A percentile compares a stretch with the other conserved stretches of the same genome.
Conservation (phyloP, 2,888 invertebrate species). For the Scotopteryx bipunctaria region DNA sequence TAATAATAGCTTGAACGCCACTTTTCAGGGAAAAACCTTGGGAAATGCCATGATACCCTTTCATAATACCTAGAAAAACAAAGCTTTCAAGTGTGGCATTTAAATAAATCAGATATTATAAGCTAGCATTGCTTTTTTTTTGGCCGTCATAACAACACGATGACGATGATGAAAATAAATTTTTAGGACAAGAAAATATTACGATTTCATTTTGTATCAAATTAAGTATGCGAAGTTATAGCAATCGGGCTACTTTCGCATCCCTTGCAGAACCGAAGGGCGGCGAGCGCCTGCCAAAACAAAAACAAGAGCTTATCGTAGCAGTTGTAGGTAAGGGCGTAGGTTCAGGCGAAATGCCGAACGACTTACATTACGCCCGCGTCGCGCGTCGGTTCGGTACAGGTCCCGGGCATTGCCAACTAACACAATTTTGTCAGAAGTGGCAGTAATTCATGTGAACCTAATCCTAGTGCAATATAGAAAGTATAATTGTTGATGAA, state of each 20-base stretch:
- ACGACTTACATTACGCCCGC: neutral
- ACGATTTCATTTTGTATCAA: no score
- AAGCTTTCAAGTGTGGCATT: neutral
- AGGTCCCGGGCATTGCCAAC: slow-evolving; percentile 17
- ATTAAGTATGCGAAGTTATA: no score
- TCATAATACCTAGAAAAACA: slow-evolving; percentile 8
- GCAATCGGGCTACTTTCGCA: slow-evolving; percentile 38
- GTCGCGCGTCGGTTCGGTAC: slow-evolving; percentile 32
- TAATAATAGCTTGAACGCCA: slow-evolving; percentile 3
- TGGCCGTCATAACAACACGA: no score
- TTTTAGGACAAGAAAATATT: no score
- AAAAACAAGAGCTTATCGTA: slow-evolving; percentile 34
- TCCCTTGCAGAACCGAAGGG: slow-evolving; percentile 36
- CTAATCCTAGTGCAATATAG: no score
- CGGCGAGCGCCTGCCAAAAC: slow-evolving; percentile 47
- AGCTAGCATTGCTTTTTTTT: no score
- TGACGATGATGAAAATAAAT: no score
- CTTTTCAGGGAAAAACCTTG: slow-evolving; percentile 29
- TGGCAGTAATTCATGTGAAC: neutral
- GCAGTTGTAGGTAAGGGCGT: slow-evolving; percentile 49
- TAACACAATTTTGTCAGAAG: slow-evolving; percentile 6
- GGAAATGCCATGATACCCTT: slow-evolving; percentile 22
- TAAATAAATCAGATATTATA: no score
- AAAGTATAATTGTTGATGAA: no score
- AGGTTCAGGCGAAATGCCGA: slow-evolving; percentile 44